phyloP scores from a whole-genome alignment of 2,888 invertebrate genomes.

The Sinohyriopsis cumingii region DNA sequence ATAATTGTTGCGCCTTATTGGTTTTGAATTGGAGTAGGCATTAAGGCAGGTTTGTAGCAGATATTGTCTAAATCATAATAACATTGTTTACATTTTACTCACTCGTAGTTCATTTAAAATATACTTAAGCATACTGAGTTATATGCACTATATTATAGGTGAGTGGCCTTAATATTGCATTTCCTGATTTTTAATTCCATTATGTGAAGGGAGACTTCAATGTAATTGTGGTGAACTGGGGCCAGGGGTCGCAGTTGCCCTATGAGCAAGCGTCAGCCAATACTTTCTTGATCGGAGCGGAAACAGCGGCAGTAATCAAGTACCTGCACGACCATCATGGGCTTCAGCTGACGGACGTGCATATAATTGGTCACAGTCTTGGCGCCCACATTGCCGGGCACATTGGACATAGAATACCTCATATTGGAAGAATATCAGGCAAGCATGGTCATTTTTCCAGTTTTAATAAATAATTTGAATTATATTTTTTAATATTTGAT shows the following conservation, averaged over 20 bases:
- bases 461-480: neutral
- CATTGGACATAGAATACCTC: slow-evolving; percentile 19
- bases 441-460: neutral
- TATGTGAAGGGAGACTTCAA: slow-evolving; percentile 47
- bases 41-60: too few species aligned
- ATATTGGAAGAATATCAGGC: slow-evolving; percentile 38
- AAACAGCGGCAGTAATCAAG: slow-evolving; percentile 56
- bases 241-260: slow-evolving; percentile 37
- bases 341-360: slow-evolving; percentile 28
- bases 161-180: too few species aligned
- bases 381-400: slow-evolving; percentile 41
- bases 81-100: too few species aligned
- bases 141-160: too few species aligned
- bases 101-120: too few species aligned
- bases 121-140: too few species aligned
- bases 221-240: slow-evolving; percentile 55
- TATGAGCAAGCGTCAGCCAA: slow-evolving; percentile 69
- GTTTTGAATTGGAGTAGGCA: too few species aligned
- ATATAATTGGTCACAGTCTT: slow-evolving; percentile 45
- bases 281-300: slow-evolving; percentile 65
- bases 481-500: neutral
- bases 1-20: too few species aligned
- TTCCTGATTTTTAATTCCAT: too few species aligned
- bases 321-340: slow-evolving; percentile 39
- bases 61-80: too few species aligned